Percentiles rank a stretch among this genome's conserved stretches.
These are phyloP conservation scores for Orthonychiurus folsomi DNA, from an alignment of 2,888 invertebrate genomes.

Conservation along the genomic window DNA sequence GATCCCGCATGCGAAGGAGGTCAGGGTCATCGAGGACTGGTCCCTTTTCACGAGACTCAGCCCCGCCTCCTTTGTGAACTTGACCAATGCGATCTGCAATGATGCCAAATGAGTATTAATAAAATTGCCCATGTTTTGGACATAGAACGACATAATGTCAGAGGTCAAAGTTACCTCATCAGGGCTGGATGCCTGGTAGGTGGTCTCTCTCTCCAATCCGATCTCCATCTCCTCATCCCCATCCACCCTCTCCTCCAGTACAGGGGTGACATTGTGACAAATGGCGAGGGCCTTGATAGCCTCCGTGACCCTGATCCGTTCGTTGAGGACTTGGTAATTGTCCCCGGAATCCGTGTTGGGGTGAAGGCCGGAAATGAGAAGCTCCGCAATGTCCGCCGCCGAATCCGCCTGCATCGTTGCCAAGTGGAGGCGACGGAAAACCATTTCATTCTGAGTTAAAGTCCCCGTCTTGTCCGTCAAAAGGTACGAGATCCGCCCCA, in stretches of 20 bases:
- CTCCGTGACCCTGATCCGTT: constrained; percentile 56
- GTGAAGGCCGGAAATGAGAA: background rate
- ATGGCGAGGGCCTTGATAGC: constrained; percentile 88
- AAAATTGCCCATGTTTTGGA: background rate
- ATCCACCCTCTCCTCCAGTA: constrained; percentile 57
- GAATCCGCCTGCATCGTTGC: constrained; percentile 33
- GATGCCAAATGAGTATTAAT: constrained; percentile 9
- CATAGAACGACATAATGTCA: background rate
- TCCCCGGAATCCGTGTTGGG: background rate
- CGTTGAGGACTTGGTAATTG: constrained; percentile 24
- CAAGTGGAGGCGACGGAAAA: constrained; percentile 64
- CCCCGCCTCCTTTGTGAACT: constrained; percentile 64
- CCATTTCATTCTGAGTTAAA: constrained; percentile 97
- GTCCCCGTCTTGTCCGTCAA: constrained; percentile 98
- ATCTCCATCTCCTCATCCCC: constrained; percentile 32
- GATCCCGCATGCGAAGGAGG: constrained; percentile 44
- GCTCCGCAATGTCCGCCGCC: constrained; percentile 29
- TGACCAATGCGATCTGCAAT: constrained; percentile 57
- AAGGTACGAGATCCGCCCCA: constrained; percentile 93
- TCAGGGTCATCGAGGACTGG: constrained; percentile 50
- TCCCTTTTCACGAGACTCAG: constrained; percentile 54
- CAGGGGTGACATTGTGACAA: constrained; percentile 98
- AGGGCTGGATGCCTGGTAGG: constrained; percentile 66
- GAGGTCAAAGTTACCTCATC: too few relatives aligned
- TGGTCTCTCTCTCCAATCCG: constrained; percentile 40